Percentiles rank a stretch among this genome's conserved stretches.
These are phyloP conservation scores for Odocoileus hemionus DNA, from an alignment of 2,113 vertebrate genomes.

Conservation along the genomic window DNA sequence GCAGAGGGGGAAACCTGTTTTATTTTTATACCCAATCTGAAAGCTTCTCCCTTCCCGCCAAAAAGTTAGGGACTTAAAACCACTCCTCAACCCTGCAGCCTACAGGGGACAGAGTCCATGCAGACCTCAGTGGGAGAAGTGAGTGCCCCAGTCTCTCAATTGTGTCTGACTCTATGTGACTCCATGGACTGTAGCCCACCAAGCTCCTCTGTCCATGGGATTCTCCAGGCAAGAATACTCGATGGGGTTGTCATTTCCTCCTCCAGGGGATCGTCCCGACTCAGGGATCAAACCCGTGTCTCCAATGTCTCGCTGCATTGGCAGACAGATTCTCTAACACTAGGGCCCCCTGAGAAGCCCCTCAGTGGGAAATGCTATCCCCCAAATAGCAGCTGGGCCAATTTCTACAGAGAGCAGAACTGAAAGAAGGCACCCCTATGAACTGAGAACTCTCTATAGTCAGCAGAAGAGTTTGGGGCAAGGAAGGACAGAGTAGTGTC, in stretches of 20 bases:
- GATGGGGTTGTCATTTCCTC: background rate
- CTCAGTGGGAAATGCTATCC: background rate
- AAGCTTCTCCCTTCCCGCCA: background rate
- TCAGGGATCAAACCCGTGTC: background rate
- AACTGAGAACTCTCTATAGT: background rate
- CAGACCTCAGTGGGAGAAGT: background rate
- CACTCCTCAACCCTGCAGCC: background rate
- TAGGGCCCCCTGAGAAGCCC: background rate
- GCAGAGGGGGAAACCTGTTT: background rate
- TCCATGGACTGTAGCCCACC: background rate
- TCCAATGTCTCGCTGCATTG: background rate
- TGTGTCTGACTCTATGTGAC: background rate
- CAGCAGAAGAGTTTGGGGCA: background rate
- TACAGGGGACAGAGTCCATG: background rate
- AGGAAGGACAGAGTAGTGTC: background rate
- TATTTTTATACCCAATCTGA: background rate
- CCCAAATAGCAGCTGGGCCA: background rate
- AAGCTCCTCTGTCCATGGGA: background rate
- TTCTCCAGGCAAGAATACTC: background rate
- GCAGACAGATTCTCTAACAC: background rate
- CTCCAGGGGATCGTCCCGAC: background rate
- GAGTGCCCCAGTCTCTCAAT: background rate
- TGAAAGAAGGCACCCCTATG: accelerated
- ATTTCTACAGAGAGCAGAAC: background rate
- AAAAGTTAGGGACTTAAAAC: background rate